A percentile compares a stretch with the other conserved stretches of the same genome.
phyloP scores from a whole-genome alignment of 1,140 invertebrate species.

The Drosophila sechellia region DNA sequence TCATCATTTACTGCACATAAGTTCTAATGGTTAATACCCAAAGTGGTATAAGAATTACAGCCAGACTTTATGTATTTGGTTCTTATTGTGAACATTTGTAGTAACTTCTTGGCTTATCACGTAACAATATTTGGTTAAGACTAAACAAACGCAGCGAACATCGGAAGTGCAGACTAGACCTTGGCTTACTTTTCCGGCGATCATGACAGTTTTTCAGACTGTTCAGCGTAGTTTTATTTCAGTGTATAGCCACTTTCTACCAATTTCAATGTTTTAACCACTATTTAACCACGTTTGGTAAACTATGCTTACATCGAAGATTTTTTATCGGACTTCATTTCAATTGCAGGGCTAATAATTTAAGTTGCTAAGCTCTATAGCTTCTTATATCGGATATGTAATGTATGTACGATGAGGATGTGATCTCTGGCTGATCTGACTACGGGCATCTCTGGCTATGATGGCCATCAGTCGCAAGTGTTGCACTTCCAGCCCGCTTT shows the following conservation, averaged over 20 bases:
- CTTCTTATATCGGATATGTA: no score
- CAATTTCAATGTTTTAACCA: neutral
- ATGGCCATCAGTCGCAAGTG: constrained; percentile 63
- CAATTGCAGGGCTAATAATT: no score
- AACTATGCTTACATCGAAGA: no score
- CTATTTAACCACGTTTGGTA: neutral
- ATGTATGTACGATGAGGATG: neutral
- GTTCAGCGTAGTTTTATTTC: neutral
- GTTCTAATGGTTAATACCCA: no score
- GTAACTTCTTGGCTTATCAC: no score
- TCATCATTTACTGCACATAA: neutral
- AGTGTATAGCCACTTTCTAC: neutral
- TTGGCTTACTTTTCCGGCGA: neutral
- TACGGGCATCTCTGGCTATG: constrained; percentile 22
- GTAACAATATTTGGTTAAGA: no score
- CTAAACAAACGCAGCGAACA: no score
- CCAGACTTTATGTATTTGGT: no score
- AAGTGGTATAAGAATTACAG: no score
- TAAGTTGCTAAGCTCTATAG: no score
- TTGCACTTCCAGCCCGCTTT: constrained; percentile 66
- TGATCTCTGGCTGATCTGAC: neutral
- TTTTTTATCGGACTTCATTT: no score
- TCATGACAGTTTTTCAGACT: neutral
- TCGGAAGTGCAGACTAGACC: neutral
- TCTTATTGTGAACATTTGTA: no score